Evolutionary conservation across 2,888 invertebrate species (phyloP).

Genomic region (Rhaphigaster nebulosa): DNA sequence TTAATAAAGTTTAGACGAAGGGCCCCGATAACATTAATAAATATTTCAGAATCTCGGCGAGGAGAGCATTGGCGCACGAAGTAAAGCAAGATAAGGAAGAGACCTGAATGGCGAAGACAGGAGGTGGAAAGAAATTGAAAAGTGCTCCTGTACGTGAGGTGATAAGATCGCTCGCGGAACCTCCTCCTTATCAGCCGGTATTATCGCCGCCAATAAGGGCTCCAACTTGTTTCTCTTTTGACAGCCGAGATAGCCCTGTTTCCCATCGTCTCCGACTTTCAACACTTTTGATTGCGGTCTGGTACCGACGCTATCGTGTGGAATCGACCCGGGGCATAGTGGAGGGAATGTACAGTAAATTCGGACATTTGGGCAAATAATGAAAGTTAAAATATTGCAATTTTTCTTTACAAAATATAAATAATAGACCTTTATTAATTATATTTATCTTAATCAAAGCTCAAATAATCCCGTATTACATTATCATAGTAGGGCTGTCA

Average conservation of each 20-base stretch:
- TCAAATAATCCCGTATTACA: too few species aligned
- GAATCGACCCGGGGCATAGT: neutral
- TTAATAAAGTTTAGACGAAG: constrained; percentile 37
- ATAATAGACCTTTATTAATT: too few species aligned
- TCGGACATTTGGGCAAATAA: too few species aligned
- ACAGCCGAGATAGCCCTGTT: constrained; percentile 34
- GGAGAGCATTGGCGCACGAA: constrained; percentile 28
- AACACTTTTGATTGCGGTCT: neutral
- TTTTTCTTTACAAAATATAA: too few species aligned
- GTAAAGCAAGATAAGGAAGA: neutral
- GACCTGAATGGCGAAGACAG: constrained; percentile 25
- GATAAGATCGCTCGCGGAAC: constrained; percentile 20
- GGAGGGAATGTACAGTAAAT: too few species aligned
- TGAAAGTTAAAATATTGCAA: too few species aligned
- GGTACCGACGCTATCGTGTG: neutral
- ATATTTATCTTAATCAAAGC: too few species aligned
- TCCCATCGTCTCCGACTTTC: constrained; percentile 5
- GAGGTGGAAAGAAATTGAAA: constrained; percentile 48
- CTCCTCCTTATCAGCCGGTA: neutral
- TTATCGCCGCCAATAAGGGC: constrained; percentile 15
- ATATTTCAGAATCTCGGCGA: neutral
- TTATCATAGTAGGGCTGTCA: too few species aligned
- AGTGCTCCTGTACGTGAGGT: constrained; percentile 20
- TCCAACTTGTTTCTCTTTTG: constrained; percentile 31
- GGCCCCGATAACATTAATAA: constrained; percentile 1